These are phyloP conservation scores for Adelphocoris suturalis DNA, from an alignment of 2,888 invertebrate genomes.

Conservation along the genomic window DNA sequence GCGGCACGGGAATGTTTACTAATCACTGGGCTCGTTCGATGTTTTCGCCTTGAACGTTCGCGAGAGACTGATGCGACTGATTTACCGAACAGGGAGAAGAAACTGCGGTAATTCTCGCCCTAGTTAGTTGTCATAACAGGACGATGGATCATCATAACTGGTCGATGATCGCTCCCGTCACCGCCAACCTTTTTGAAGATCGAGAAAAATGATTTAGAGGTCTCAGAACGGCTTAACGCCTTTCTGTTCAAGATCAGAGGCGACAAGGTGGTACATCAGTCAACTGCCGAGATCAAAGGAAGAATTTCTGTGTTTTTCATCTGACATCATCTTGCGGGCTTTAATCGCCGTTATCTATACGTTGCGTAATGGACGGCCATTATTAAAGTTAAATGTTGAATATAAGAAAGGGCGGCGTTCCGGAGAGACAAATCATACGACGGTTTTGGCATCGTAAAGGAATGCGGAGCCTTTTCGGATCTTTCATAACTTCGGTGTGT, in stretches of 20 bases:
- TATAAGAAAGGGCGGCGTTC: not conserved
- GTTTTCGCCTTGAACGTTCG: no score
- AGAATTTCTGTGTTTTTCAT: not conserved
- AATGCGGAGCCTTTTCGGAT: not conserved
- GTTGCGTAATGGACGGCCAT: not conserved
- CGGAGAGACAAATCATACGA: conserved; percentile 7
- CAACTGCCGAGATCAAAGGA: not conserved
- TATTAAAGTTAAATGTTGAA: conserved; percentile 35
- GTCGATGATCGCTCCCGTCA: not conserved
- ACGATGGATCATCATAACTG: not conserved
- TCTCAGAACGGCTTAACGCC: not conserved
- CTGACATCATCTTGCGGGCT: not conserved
- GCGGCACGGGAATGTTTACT: no score
- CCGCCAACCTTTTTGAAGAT: not conserved
- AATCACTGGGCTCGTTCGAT: no score
- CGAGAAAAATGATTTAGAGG: not conserved
- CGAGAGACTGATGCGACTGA: not conserved
- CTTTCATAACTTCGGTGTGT: conserved; percentile 21
- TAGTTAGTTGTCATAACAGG: conserved; percentile 34
- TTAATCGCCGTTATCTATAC: not conserved
- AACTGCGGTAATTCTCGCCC: not conserved
- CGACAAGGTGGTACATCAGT: not conserved
- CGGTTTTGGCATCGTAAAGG: conserved; percentile 1
- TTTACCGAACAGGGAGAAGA: not conserved
- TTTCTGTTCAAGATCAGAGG: not conserved